Conservation (phyloP, 2,113 vertebrate species). For the Halcyon senegalensis region DNA sequence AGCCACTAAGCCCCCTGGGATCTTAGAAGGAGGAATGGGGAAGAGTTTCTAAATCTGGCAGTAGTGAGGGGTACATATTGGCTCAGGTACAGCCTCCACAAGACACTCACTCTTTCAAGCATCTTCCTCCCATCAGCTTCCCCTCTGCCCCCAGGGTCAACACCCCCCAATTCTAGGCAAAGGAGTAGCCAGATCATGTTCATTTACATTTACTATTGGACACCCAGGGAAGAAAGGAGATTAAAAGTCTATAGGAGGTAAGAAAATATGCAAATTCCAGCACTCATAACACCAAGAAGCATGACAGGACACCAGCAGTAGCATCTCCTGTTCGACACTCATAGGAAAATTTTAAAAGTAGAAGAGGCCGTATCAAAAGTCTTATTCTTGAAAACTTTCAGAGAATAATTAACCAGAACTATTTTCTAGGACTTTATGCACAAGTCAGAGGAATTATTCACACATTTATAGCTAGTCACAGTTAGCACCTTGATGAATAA, state of each 20-base stretch:
- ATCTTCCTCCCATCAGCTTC: background rate
- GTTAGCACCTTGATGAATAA: slow-evolving; percentile 12
- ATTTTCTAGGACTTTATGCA: background rate
- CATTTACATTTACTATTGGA: background rate
- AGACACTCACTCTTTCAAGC: background rate
- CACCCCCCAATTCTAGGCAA: background rate
- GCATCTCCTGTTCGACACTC: background rate
- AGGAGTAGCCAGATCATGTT: background rate
- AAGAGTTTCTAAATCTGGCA: background rate
- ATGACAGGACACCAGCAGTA: background rate
- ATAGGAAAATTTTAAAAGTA: background rate
- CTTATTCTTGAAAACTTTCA: background rate
- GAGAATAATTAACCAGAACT: background rate
- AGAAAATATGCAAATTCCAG: background rate
- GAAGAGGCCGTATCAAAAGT: background rate
- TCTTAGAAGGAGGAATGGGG: background rate
- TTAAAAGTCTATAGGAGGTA: background rate
- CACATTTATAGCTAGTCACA: background rate
- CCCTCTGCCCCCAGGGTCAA: background rate
- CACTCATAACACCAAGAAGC: background rate
- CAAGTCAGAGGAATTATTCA: background rate
- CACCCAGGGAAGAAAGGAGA: background rate
- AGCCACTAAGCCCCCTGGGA: background rate
- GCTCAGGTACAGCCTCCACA: background rate
- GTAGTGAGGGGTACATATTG: background rate